Base-by-base conservation (phyloP, 1,140 invertebrate species). In the Ladona fulva region DNA sequence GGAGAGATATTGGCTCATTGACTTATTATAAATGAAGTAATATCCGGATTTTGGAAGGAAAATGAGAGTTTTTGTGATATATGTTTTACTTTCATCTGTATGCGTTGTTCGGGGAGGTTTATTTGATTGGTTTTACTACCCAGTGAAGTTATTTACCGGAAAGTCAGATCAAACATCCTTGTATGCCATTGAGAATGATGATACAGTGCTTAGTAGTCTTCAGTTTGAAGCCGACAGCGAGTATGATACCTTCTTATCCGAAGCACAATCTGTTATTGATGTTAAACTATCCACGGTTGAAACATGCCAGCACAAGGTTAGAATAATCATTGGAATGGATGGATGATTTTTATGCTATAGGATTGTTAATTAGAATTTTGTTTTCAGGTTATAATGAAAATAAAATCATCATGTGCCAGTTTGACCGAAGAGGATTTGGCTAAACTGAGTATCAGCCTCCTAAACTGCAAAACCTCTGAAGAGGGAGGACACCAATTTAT, bases 401-500 rank as follows among this genome's bases (percentile, higher is more conserved):
- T 91, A 77, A 86, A 86, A 82, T 85, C 85, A 3, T 87, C 89
- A 0, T 91, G 91, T 80, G 83, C 84, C 52, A 83, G 85, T 22
- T 85, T 93, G 82, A 87, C 87, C 22, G 91, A 92, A 80, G 91
- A 92, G 80, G 86, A 91, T 75, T 81, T 93, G 25, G 89, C 89
- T 0, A 92, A 91, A 83, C 81, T 93, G 16, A 88, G 90, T 75
- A 90, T 93, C 42, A 88, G 89, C 83, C 84, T 92, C 24, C 83
- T 92, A 22, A 92, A 93, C 82, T 93, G 91, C 83, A 91, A 92
- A 79, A 90, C 89, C 1, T 85, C 85, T 52, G 86, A 87, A 11
- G 91, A 92, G 82, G 88, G 89, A 0, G 84, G 91, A 78, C 86
- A 86, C 80, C 85, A 87, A 24, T 92, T 86, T 82, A 86, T 87